Conservation (phyloP, 2,888 invertebrate genomes). For the Ditula angustiorana region DNA sequence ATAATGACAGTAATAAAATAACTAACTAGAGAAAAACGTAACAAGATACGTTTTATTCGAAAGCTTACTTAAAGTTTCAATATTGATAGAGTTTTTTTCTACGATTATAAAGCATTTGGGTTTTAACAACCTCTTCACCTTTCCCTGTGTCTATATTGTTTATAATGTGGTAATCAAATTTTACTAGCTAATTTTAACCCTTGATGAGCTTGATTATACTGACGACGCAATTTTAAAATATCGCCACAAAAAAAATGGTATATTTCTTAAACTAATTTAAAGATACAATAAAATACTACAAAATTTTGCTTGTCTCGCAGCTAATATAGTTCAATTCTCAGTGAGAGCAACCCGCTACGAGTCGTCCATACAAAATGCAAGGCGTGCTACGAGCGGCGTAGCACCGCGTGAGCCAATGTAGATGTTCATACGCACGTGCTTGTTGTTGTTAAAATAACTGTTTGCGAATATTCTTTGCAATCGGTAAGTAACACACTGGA, state of each 20-base stretch:
- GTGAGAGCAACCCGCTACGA: constrained; percentile 16
- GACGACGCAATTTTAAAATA: no score
- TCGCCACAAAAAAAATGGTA: no score
- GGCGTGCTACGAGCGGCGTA: constrained; percentile 29
- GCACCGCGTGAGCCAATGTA: constrained; percentile 9
- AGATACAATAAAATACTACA: no score
- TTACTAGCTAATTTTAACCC: no score
- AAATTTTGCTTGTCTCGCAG: background rate
- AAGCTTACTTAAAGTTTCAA: background rate
- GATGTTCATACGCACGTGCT: no score
- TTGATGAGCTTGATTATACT: no score
- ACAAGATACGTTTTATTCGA: background rate
- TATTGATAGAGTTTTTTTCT: background rate
- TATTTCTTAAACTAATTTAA: no score
- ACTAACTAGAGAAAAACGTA: constrained; percentile 2
- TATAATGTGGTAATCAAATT: no score
- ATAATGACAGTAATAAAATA: no score
- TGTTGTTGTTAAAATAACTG: constrained; percentile 3
- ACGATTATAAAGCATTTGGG: no score
- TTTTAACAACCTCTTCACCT: no score
- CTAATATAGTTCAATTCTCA: background rate
- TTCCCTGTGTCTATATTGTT: no score
- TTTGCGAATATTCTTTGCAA: background rate
- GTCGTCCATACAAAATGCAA: constrained; percentile 18
- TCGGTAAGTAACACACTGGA: background rate